phyloP scores from a whole-genome alignment of 2,888 invertebrate genomes.

The Meloe dianella region DNA sequence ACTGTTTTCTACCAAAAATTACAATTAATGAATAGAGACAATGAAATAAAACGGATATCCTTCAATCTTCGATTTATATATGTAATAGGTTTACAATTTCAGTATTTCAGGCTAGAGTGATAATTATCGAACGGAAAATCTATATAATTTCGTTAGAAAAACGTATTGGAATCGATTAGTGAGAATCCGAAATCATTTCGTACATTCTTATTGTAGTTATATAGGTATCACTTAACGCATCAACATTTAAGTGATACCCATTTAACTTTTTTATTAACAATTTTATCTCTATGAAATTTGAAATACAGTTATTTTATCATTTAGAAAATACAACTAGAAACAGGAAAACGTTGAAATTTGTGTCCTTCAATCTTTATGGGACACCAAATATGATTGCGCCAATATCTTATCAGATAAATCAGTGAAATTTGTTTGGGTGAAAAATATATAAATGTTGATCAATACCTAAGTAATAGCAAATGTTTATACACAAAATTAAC shows the following conservation, averaged over 20 bases:
- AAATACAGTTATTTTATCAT: neutral
- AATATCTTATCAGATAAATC: slow-evolving; percentile 4
- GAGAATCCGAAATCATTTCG: too few relatives aligned
- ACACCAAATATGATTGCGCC: neutral
- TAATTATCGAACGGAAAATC: neutral
- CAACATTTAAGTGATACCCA: neutral
- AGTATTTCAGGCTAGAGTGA: neutral
- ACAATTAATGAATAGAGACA: too few relatives aligned
- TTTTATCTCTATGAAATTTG: neutral
- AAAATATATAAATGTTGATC: neutral
- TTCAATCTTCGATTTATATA: neutral
- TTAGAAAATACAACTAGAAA: neutral
- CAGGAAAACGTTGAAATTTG: neutral
- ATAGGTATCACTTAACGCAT: too few relatives aligned
- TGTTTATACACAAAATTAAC: neutral
- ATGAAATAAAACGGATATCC: neutral
- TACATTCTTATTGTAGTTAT: too few relatives aligned
- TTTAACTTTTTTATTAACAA: neutral
- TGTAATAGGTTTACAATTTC: neutral
- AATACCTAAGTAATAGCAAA: neutral
- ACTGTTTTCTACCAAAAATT: too few relatives aligned
- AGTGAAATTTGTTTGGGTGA: neutral
- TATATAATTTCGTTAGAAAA: too few relatives aligned
- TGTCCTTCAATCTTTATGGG: neutral
- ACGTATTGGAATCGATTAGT: too few relatives aligned